Base-by-base conservation (phyloP, 53 echinoderm and acorn worm genomes). In the Echinometra lucunter region DNA sequence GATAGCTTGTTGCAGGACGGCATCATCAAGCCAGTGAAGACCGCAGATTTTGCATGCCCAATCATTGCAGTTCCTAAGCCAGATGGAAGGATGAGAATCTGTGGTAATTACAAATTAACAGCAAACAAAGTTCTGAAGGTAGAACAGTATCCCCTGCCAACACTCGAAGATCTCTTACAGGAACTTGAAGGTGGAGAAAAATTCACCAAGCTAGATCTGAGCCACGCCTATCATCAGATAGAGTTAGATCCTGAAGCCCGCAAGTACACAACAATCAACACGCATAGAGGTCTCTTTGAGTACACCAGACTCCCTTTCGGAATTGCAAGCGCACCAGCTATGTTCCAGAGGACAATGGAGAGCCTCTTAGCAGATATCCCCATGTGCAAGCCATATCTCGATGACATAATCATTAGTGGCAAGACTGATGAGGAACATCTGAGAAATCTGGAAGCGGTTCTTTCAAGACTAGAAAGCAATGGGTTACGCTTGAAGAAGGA, bases 371-470 rank as follows among this genome's bases (percentile, higher is more conserved):
- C 95, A 55, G 90, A 94, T 1, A 66, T 96, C 6, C 95, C 95
- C 25, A 97, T 95, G 95, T 95, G 97, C 55, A 58, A 90, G 7
- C 95, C 96, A 10, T 97, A 97, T 58, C 90, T 96, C 2, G 97
- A 97, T 94, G 96, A 97, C 88, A 96, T 96, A 66, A 96, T 96
- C 27, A 91, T 97, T 18, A 97, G 95, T 66, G 96, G 97, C 44
- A 94, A 70, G 35, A 91, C 66, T 45, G 74, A 57, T 10, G 74
- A 96, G 23, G 96, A 97, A 37, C 95, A 97, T 81, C 92, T 97
- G 53, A 74, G 57, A 12, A 95, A 95, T 38, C 34, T 95, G 25
- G 89, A 88, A 88, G 88, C 74, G 28, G 89, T 70, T 0, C 74
- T 95, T 4, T 32, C 44, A 0, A 5, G 89, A 1, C 90, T 95